Percentiles rank a stretch among this genome's conserved stretches.
Conservation (phyloP, 2,888 invertebrate genomes). For the Amblyjoppa proteus region DNA sequence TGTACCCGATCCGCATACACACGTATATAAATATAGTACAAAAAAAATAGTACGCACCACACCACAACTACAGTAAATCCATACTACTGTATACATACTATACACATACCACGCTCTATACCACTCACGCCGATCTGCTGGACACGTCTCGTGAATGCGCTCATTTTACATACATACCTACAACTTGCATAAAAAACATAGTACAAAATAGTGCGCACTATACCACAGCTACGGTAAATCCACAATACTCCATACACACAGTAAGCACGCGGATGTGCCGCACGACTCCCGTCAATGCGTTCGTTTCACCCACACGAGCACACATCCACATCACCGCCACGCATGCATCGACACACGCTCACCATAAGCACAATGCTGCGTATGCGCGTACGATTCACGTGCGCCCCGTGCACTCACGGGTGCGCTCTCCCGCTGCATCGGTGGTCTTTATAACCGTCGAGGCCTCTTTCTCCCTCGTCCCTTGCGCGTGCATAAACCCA, state of each 20-base stretch:
- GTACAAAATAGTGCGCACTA: too few relatives aligned
- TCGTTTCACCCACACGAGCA: not conserved
- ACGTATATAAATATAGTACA: not conserved
- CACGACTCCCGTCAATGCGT: constrained; percentile 51
- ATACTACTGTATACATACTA: too few relatives aligned
- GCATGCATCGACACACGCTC: not conserved
- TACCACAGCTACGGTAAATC: not conserved
- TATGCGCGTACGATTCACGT: constrained; percentile 42
- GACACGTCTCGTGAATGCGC: too few relatives aligned
- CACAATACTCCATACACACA: constrained; percentile 4
- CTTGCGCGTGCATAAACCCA: constrained; percentile 56
- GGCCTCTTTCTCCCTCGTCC: constrained; percentile 36
- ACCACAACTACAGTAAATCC: too few relatives aligned
- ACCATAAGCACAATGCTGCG: not conserved
- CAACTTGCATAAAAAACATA: too few relatives aligned
- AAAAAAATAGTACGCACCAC: too few relatives aligned
- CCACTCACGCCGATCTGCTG: too few relatives aligned
- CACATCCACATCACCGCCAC: not conserved
- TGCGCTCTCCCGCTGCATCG: constrained; percentile 56
- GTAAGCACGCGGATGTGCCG: constrained; percentile 39
- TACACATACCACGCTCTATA: too few relatives aligned
- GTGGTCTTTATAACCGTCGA: constrained; percentile 33
- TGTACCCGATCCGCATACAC: constrained; percentile 15
- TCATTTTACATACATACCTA: too few relatives aligned
- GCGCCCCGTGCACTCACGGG: constrained; percentile 34